Evolutionary conservation across 2,888 invertebrate species (phyloP), one percentile per base, ranked within the genome.

Genomic region (Acanthosoma haemorrhoidale): DNA sequence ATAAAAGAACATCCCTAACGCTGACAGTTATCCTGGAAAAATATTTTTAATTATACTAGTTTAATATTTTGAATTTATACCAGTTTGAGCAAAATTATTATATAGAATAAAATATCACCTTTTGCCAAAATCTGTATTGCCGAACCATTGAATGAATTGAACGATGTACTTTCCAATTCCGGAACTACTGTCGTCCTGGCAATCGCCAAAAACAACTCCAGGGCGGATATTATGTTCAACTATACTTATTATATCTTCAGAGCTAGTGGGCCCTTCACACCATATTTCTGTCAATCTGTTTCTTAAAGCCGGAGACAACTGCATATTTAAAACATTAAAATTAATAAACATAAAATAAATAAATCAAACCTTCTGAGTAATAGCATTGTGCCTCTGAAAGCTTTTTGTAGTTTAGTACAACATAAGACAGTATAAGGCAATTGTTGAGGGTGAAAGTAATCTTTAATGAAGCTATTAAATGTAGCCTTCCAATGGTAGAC

Each of bases 261-360:
- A 82, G 25, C 87, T 84, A 15, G 86, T 85, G 9, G 89, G 89
- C 63, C 87, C 86, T 69, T 91, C 91, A 78, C 97, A 97, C 98
- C 98, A 99, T 78, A 99, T 94, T 83, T 99, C 99, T 0, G 99
- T 98, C 77, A 99, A 96, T 60, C 99, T 87, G 83, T 99, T 99
- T 64, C 99, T 84, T 63, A 99, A 81, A 0, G 99, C 98, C 0
- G 97, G 97, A 0, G 98, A 99, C 9, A 99, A 83, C 84, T 85
- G 76, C 15, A 79, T 76, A 51, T 5, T 51, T 21, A 25, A 6
- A 51, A 3, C 5, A 6, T 6, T 32, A 66, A 31, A 51, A 39
- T 9, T 31, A 11, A 25, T n/a, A n/a, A n/a, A n/a, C n/a, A n/a
- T n/a, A n/a, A n/a, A n/a, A n/a, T n/a, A n/a, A n/a, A n/a, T n/a